Evolutionary conservation across 92 coral and sea anemone species (phyloP).

Genomic region (Phenganax stokvisi): DNA sequence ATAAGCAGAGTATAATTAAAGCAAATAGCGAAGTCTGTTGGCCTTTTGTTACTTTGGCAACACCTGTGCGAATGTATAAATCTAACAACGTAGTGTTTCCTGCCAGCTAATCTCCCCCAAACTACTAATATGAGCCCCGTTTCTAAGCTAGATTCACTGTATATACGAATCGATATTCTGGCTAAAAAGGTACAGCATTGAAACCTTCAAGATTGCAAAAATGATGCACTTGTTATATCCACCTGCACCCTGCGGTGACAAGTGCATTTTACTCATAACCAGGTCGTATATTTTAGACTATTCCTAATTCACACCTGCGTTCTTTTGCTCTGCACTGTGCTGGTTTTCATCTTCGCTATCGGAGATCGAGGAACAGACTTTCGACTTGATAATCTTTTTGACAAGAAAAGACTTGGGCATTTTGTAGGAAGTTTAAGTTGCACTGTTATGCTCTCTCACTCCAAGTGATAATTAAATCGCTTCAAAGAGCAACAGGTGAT

Average conservation of each 20-base stretch:
- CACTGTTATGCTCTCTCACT: constrained; percentile 39
- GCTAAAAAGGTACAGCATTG: not conserved
- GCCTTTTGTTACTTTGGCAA: constrained; percentile 35
- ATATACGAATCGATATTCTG: not conserved
- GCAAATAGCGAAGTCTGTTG: constrained; percentile 34
- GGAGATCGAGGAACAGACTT: constrained; percentile 28
- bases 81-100: not conserved
- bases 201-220: constrained; percentile 18
- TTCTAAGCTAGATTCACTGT: not conserved
- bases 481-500: constrained; percentile 24
- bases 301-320: not conserved
- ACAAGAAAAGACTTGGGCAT: constrained; percentile 86
- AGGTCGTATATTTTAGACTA: not conserved
- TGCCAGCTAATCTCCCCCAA: not conserved
- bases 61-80: constrained; percentile 38
- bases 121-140: not conserved
- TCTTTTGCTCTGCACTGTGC: constrained; percentile 35
- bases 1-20: constrained; percentile 20
- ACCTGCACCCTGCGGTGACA: constrained; percentile 39
- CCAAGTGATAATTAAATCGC: not conserved
- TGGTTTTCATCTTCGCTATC: constrained; percentile 31
- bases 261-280: constrained; percentile 52
- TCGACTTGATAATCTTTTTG: constrained; percentile 62
- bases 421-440: not conserved
- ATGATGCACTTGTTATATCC: constrained; percentile 68